These are phyloP conservation scores for Polia nebulosa DNA, from an alignment of 2,888 invertebrate genomes.

Conservation along the genomic window DNA sequence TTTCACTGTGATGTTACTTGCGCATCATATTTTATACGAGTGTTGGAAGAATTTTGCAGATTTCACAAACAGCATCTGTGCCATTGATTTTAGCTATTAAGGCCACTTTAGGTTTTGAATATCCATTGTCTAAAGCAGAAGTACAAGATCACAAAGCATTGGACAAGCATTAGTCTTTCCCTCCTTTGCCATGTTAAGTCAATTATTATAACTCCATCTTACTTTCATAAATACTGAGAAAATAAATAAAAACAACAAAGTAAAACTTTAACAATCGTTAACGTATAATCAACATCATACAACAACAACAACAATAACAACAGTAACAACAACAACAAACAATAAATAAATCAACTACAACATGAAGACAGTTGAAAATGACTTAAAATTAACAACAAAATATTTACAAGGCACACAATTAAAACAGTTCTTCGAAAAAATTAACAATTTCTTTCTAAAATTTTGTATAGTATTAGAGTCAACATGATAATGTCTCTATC, in stretches of 20 bases:
- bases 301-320: conserved; percentile 55
- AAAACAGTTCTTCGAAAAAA: conserved; percentile 43
- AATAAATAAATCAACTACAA: conserved; percentile 92
- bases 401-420: conserved; percentile 85
- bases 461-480: not conserved
- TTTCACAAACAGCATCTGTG: no score
- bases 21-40: no score
- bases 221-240: no score
- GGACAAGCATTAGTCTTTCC: no score
- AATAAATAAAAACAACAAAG: conserved; percentile 31
- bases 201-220: no score
- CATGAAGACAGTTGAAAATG: conserved; percentile 90
- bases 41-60: no score
- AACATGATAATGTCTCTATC: not conserved
- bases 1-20: no score
- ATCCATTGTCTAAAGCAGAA: no score
- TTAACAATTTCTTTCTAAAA: conserved; percentile 26
- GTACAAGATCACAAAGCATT: no score
- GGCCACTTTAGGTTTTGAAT: no score
- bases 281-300: conserved; percentile 59
- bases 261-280: conserved; percentile 57
- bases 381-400: conserved; percentile 88
- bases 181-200: no score
- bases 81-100: no score
- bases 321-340: conserved; percentile 74